Conservation (phyloP, 2,113 vertebrate species). For the Epinephelus lanceolatus region DNA sequence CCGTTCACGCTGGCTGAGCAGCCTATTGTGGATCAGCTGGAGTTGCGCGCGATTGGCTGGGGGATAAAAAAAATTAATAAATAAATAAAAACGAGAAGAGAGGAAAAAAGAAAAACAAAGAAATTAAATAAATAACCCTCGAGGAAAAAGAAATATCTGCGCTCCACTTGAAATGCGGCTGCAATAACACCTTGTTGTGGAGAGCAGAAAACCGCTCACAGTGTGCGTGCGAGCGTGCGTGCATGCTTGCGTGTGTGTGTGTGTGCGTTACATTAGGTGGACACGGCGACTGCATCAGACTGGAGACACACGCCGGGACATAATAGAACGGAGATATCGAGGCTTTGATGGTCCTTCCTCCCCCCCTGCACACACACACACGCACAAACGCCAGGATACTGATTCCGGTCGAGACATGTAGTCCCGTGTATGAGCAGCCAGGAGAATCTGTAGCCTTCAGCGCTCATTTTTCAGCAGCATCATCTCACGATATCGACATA, state of each 20-base stretch:
- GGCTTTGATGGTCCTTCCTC: conserved; percentile 62
- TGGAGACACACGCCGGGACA: conserved; percentile 78
- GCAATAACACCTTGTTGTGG: conserved; percentile 59
- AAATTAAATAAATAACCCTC: conserved; percentile 48
- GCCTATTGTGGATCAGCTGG: conserved; percentile 37
- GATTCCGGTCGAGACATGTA: conserved; percentile 70
- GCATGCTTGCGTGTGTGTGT: neutral
- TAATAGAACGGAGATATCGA: conserved; percentile 68
- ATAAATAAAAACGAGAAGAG: neutral
- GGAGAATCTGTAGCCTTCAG: conserved; percentile 59
- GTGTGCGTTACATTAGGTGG: conserved; percentile 74
- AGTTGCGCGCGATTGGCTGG: conserved; percentile 19
- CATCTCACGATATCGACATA: conserved; percentile 78
- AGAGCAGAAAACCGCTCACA: conserved; percentile 45
- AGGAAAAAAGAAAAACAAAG: neutral
- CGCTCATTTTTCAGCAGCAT: conserved; percentile 64
- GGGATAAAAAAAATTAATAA: neutral
- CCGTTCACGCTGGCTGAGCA: conserved; percentile 11
- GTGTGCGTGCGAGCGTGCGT: conserved; percentile 35
- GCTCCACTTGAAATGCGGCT: conserved; percentile 50
- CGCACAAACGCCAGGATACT: conserved; percentile 37
- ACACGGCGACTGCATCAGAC: conserved; percentile 83
- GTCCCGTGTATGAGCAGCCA: conserved; percentile 54
- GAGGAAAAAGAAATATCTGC: conserved; percentile 28
- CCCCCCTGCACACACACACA: conserved; percentile 2